Conservation (phyloP, 2,797 vertebrate species). For the Channa striata region DNA sequence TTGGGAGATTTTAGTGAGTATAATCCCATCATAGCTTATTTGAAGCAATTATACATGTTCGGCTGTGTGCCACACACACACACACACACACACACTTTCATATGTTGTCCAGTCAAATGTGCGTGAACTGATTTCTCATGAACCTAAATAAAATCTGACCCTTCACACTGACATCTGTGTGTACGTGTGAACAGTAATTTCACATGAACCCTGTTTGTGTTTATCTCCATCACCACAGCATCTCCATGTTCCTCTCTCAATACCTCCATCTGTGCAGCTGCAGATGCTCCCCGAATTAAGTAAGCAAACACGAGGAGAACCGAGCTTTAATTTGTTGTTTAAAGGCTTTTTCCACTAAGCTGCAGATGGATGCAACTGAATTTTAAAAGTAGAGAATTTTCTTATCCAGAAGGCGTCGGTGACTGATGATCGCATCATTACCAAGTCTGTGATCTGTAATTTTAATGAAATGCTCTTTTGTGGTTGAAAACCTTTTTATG, state of each 20-base stretch:
- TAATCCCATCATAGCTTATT: conserved; percentile 74
- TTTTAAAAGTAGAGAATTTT: neutral
- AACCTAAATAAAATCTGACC: conserved; percentile 41
- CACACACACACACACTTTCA: conserved; percentile 1
- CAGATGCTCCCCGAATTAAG: conserved; percentile 48
- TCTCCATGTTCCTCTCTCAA: conserved; percentile 23
- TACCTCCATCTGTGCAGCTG: conserved; percentile 50
- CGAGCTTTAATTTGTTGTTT: conserved; percentile 1
- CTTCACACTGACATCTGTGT: conserved; percentile 54
- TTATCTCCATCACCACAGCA: conserved; percentile 13
- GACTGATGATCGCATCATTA: neutral
- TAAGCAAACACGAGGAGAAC: conserved; percentile 39
- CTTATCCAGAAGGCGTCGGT: conserved; percentile 5
- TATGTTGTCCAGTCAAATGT: conserved; percentile 19
- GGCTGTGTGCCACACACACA: conserved; percentile 8
- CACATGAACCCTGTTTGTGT: conserved; percentile 27
- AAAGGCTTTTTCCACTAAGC: conserved; percentile 24
- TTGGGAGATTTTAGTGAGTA: conserved; percentile 51
- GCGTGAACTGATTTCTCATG: conserved; percentile 28
- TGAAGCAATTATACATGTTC: conserved; percentile 60
- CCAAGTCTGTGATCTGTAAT: neutral
- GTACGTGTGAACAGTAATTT: conserved; percentile 20
- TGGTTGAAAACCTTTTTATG: neutral
- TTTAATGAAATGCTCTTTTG: neutral
- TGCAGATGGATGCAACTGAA: conserved; percentile 26